Base-by-base conservation (phyloP, 2,113 vertebrate genomes). In the Myotis davidii region DNA sequence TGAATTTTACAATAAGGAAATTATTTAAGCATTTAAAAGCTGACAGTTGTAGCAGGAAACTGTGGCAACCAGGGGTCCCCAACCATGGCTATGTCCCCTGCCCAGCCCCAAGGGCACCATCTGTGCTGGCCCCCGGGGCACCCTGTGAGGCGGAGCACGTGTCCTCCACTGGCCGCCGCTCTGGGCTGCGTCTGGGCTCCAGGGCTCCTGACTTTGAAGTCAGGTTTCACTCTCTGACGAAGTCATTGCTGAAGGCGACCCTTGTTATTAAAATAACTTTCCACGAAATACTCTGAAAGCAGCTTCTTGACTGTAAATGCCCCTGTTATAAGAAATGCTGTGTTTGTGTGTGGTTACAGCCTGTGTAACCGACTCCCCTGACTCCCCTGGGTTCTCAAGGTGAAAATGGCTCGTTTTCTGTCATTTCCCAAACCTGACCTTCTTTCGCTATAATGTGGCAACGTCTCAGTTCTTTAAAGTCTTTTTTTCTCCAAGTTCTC, bases 381-480 rank as follows among this genome's bases (percentile, higher is more conserved):
- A 88, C 82, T 94, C 88, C 50, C 37, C 70, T 29, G 39, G 91
- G 77, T 77, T 94, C 96, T 96, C 39, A 20, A 92, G 96, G 94
- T 97, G 94, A 94, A 95, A 88, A 91, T 12, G 85, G 93, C 92
- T 97, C 91, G 34, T 90, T 97, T 94, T 94, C 85, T 97, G 97
- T 98, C 96, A 97, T 96, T 98, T 98, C 97, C 96, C 95, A 98
- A 98, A 97, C 96, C 92, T 91, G 76, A 96, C 94, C 89, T 79
- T 96, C 97, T 90, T 97, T 97, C 96, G 69, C 50, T 96, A 96
- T 84, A 85, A 73, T 89, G 96, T 97, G 97, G 92, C 45, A 32
- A 85, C 37, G 94, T 86, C 37, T 98, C 97, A n/a, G 96, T 98
- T 97, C 98, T 96, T 96, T 93, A 97, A 97, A 97, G 87, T 95